phyloP scores from a whole-genome alignment of 2,888 invertebrate genomes.

The Muschampia plurimacula region DNA sequence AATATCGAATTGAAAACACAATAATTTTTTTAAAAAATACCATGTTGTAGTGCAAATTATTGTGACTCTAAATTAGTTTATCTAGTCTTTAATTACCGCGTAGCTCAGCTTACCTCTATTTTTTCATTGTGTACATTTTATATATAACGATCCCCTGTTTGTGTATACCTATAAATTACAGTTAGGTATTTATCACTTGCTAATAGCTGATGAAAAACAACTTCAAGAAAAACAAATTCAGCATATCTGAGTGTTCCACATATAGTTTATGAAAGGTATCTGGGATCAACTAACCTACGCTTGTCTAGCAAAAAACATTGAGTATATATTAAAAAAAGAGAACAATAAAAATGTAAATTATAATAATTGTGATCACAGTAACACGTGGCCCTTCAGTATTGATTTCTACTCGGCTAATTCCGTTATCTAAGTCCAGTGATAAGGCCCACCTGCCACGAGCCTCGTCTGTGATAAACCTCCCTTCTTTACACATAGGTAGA shows the following conservation, averaged over 20 bases:
- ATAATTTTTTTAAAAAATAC: constrained; percentile 42
- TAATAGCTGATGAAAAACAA: too few relatives aligned
- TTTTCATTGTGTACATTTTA: too few relatives aligned
- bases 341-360: background rate
- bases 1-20: constrained; percentile 45
- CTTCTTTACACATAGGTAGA: constrained; percentile 64
- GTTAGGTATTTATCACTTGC: too few relatives aligned
- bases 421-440: constrained; percentile 75
- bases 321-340: too few relatives aligned
- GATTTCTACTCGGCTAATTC: constrained; percentile 76
- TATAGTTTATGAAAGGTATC: too few relatives aligned
- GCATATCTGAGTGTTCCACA: too few relatives aligned
- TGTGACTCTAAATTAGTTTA: background rate
- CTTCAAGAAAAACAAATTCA: too few relatives aligned
- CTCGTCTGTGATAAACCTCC: constrained; percentile 67
- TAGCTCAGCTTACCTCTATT: too few relatives aligned
- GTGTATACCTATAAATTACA: too few relatives aligned
- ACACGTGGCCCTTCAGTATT: constrained; percentile 63
- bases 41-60: constrained; percentile 37
- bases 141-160: too few relatives aligned
- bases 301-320: too few relatives aligned
- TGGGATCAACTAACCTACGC: too few relatives aligned
- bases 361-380: constrained; percentile 44
- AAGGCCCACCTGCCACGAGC: constrained; percentile 68
- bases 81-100: background rate